Percentiles rank a stretch among this genome's conserved stretches.
These are phyloP conservation scores for Cladopsammia gracilis DNA, from an alignment of 64 coral and sea anemone species.

Conservation along the genomic window DNA sequence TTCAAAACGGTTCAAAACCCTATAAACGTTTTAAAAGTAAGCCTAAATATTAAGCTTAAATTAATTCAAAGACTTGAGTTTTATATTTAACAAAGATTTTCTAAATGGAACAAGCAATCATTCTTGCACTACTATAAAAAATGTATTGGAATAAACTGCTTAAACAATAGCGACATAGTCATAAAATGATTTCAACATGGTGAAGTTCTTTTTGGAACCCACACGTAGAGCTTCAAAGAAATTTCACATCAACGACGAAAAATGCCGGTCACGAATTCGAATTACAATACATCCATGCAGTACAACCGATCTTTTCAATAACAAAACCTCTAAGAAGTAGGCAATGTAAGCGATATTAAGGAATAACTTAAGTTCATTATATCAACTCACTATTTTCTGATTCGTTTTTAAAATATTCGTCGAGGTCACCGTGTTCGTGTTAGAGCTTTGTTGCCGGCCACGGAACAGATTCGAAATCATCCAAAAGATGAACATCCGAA, in stretches of 20 bases:
- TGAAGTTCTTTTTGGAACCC: no score
- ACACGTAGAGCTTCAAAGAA: no score
- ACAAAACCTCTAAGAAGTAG: background rate
- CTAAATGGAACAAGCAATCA: no score
- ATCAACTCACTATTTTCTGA: constrained; percentile 56
- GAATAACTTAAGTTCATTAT: background rate
- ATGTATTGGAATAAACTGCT: no score
- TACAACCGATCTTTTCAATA: background rate
- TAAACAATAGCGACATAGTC: no score
- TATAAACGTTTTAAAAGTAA: no score
- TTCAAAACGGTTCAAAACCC: no score
- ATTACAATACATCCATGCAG: background rate
- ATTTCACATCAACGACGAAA: background rate
- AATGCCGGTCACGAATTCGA: background rate
- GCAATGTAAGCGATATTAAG: background rate
- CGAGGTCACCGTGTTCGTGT: constrained; percentile 17
- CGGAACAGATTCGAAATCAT: constrained; percentile 80
- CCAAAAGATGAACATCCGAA: constrained; percentile 83
- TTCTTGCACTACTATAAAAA: no score
- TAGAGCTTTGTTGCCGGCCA: constrained; percentile 46
- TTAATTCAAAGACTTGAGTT: no score
- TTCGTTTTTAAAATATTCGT: constrained; percentile 70
- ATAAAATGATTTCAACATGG: no score
- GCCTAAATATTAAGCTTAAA: no score
- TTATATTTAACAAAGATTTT: no score